phyloP scores from a whole-genome alignment of 2,797 vertebrate species.

The Hyperoplus lanceolatus region DNA sequence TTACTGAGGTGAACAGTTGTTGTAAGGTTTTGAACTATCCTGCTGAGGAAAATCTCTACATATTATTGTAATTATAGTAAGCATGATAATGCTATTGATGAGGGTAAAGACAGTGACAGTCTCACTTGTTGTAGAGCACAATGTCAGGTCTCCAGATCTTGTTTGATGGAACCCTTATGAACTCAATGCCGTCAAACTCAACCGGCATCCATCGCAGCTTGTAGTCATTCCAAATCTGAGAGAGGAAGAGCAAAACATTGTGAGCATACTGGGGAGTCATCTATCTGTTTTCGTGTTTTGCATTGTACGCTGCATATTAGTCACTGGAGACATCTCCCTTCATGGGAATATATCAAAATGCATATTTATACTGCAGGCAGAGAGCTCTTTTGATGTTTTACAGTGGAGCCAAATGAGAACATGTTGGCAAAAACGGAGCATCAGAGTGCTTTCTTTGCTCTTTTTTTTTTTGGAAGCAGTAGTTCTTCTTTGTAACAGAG shows the following conservation, averaged over 20 bases:
- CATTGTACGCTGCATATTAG: constrained; percentile 41
- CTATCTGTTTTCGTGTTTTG: constrained; percentile 35
- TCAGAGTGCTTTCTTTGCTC: background rate
- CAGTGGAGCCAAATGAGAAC: constrained; percentile 35
- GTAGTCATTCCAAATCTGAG: constrained; percentile 96
- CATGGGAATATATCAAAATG: constrained; percentile 48
- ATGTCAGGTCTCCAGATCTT: constrained; percentile 98
- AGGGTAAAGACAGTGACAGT: constrained; percentile 28
- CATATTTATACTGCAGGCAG: constrained; percentile 59
- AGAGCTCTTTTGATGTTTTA: constrained; percentile 52
- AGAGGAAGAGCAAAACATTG: constrained; percentile 22
- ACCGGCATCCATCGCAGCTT: constrained; percentile 90
- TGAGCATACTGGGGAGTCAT: constrained; percentile 15
- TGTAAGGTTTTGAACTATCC: background rate
- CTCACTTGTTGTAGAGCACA: constrained; percentile 96
- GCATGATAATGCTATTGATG: background rate
- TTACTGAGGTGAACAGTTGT: background rate
- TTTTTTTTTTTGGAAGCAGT: constrained; percentile 20
- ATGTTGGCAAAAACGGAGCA: constrained; percentile 3
- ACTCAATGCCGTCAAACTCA: constrained; percentile 93
- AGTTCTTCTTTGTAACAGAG: constrained; percentile 2
- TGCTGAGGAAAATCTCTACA: background rate
- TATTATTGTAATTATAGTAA: background rate
- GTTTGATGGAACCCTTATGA: constrained; percentile 92
- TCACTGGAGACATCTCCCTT: constrained; percentile 49